Conservation (phyloP, 2,888 invertebrate species). For the Sphinx pinastri region DNA sequence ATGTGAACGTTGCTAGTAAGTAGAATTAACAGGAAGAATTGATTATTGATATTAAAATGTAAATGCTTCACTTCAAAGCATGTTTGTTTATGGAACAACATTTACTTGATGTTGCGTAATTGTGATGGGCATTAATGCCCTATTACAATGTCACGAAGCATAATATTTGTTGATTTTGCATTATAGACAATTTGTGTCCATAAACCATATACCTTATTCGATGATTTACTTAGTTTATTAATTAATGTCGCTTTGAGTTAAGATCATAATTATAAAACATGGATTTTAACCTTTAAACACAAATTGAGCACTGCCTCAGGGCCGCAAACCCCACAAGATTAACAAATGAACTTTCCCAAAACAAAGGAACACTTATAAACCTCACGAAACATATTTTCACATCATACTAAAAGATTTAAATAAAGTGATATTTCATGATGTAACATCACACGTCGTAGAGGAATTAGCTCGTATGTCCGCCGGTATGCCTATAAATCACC, state of each 20-base stretch:
- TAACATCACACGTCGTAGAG: slow-evolving; percentile 75
- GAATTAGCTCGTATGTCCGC: slow-evolving; percentile 65
- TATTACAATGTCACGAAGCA: not conserved
- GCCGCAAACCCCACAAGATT: not conserved
- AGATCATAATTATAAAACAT: too few relatives aligned
- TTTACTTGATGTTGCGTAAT: slow-evolving; percentile 5
- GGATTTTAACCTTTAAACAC: too few relatives aligned
- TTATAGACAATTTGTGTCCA: too few relatives aligned
- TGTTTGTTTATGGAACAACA: not conserved
- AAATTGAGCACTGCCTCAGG: too few relatives aligned
- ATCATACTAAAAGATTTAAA: slow-evolving; percentile 37
- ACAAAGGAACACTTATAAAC: slow-evolving; percentile 7
- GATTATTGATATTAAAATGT: not conserved
- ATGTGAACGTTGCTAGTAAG: not conserved
- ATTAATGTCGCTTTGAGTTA: too few relatives aligned
- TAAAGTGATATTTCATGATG: slow-evolving; percentile 61
- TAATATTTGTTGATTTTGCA: too few relatives aligned
- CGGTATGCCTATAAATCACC: slow-evolving; percentile 71
- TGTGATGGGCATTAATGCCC: not conserved
- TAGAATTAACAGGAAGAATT: slow-evolving; percentile 1
- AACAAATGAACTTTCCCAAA: not conserved
- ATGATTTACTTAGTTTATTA: too few relatives aligned
- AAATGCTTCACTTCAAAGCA: not conserved
- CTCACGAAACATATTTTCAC: slow-evolving; percentile 15
- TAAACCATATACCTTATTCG: too few relatives aligned